phyloP scores from a whole-genome alignment of 2,113 vertebrate genomes.

The Pseudorhombus dupliciocellatus region DNA sequence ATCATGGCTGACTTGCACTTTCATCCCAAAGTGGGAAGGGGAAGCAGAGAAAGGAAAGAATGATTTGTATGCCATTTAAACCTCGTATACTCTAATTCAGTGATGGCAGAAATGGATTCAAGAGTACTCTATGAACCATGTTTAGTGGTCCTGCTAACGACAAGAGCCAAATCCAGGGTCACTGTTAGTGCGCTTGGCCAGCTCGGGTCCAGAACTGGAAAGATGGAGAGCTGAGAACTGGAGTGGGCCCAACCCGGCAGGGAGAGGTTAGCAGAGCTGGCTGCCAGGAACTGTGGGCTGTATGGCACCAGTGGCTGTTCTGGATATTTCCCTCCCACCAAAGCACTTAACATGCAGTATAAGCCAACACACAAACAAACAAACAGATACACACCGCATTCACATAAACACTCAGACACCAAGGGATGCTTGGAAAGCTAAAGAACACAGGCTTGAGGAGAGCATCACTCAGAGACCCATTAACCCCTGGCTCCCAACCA shows the following conservation, averaged over 20 bases:
- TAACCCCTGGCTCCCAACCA: conserved; percentile 75
- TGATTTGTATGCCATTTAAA: conserved; percentile 62
- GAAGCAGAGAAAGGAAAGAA: conserved; percentile 38
- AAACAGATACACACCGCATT: conserved; percentile 54
- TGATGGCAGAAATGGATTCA: conserved; percentile 56
- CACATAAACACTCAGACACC: conserved; percentile 63
- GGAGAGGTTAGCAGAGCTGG: conserved; percentile 45
- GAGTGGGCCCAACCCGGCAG: conserved; percentile 50
- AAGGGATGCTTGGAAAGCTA: conserved; percentile 60
- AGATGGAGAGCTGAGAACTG: conserved; percentile 50
- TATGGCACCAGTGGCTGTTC: conserved; percentile 59
- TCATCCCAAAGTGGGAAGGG: conserved; percentile 34
- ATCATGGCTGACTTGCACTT: conserved; percentile 52
- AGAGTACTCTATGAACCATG: conserved; percentile 47
- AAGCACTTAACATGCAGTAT: conserved; percentile 70
- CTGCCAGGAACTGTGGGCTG: conserved; percentile 62
- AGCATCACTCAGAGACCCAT: conserved; percentile 77
- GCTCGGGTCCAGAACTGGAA: conserved; percentile 32
- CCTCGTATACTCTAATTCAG: conserved; percentile 54
- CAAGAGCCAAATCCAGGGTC: conserved; percentile 50
- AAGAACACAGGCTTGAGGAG: conserved; percentile 58
- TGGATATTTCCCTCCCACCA: conserved; percentile 56
- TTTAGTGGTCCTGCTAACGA: conserved; percentile 46
- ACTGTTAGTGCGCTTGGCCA: conserved; percentile 45
- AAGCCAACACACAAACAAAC: conserved; percentile 50